Base-by-base conservation (phyloP, 2,888 invertebrate genomes). In the Anorthoa munda region DNA sequence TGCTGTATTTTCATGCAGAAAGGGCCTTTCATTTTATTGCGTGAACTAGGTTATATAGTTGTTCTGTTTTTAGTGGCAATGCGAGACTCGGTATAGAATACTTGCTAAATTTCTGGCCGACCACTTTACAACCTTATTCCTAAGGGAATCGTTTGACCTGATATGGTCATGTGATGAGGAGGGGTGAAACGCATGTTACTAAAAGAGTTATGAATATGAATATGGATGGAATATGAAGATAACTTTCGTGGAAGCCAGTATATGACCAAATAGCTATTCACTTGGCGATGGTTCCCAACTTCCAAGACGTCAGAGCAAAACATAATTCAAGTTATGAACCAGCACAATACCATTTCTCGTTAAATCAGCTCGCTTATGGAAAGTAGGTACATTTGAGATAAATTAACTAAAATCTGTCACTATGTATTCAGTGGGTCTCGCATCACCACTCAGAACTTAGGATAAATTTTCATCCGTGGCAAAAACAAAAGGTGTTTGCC, bases 1-100 rank as follows among this genome's bases (percentile, higher is more conserved):
- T 82, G 80, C 80, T 72, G 73, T 70, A 68, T 70, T 77, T 75
- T 77, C 87, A 89, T 90, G 90, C 89, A 83, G 72, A 60, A 71
- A 77, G 68, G 76, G 70, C 69, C 80, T 72, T 80, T 23, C 55
- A 26, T 53, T 60, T 61, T 4, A 53, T 58, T 65, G 26, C n/a
- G 66, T 61, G 45, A 23, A 26, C 1, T 65, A 74, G 48, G 18
- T 58, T 66, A 46, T 26, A 46, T 26, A 23, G 26, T 4, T 48
- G 23, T 60, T 9, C 59, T 72, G 2, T 66, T 66, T 50, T 60
- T 2, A 55, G 66, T 76, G 77, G 67, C 61, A 51, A 67, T 84
- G 59, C 67, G 65, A 68, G 58, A 21, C 2, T 11, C 7, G 15
- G 39, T 21, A 5, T 15, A 39, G 39, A 39, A 4, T 23, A 55